Conservation (phyloP, 2,113 vertebrate species). For the Crotalus horridus region DNA sequence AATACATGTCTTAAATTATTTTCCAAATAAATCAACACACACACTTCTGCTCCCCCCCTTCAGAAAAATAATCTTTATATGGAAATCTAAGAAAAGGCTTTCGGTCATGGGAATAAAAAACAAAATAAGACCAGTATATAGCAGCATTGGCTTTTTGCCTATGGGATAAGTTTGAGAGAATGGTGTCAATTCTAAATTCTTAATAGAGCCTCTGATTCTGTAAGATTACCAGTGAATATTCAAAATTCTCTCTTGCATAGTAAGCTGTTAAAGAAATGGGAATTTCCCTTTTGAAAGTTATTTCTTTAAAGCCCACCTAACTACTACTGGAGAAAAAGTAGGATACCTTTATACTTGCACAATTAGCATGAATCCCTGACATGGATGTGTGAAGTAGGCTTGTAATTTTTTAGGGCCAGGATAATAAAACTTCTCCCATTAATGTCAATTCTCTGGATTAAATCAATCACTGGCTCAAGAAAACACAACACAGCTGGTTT, state of each 20-base stretch:
- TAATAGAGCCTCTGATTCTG: slow-evolving; percentile 26
- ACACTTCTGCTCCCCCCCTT: background rate
- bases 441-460: slow-evolving; percentile 1
- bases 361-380: slow-evolving; percentile 24
- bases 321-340: background rate
- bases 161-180: slow-evolving; percentile 14
- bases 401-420: background rate
- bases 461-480: accelerated
- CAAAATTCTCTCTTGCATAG: slow-evolving; percentile 58
- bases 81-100: background rate
- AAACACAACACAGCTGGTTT: background rate
- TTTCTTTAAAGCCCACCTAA: slow-evolving; percentile 33
- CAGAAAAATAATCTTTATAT: background rate
- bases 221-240: slow-evolving; percentile 32
- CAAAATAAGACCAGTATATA: slow-evolving; percentile 35
- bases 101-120: background rate
- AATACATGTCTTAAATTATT: background rate
- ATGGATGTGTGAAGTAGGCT: background rate
- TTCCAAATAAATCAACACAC: background rate
- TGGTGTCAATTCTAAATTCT: slow-evolving; percentile 15
- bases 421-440: background rate
- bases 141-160: slow-evolving; percentile 59
- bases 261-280: slow-evolving; percentile 55
- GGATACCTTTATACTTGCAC: background rate
- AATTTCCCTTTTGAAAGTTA: slow-evolving; percentile 23